Conservation (phyloP, 2,888 invertebrate genomes). For the Therioaphis trifolii region DNA sequence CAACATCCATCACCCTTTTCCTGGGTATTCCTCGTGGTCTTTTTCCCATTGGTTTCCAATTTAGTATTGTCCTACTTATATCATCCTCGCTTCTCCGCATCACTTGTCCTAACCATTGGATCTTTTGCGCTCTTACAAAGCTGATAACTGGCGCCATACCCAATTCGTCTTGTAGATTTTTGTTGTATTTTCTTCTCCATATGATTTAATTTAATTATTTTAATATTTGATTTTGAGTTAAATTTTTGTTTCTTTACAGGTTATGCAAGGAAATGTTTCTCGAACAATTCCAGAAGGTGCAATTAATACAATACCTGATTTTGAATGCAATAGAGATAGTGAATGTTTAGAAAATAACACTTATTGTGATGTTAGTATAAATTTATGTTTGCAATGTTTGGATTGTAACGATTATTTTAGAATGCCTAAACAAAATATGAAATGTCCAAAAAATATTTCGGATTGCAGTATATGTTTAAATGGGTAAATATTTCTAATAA, state of each 20-base stretch:
- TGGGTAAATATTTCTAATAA: conserved; percentile 41
- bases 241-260: conserved; percentile 2
- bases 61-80: too few relatives aligned
- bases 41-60: too few relatives aligned
- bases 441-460: conserved; percentile 43
- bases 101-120: too few relatives aligned
- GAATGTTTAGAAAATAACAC: conserved; percentile 33
- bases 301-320: neutral
- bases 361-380: conserved; percentile 48
- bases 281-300: conserved; percentile 30
- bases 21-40: too few relatives aligned
- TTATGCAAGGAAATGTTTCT: conserved; percentile 55
- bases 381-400: conserved; percentile 53
- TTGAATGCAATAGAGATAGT: conserved; percentile 41
- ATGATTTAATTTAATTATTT: too few relatives aligned
- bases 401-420: conserved; percentile 53
- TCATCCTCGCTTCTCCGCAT: too few relatives aligned
- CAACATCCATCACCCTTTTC: too few relatives aligned
- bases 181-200: too few relatives aligned
- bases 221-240: neutral
- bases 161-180: too few relatives aligned
- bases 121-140: too few relatives aligned
- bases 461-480: conserved; percentile 39
- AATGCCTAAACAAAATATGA: conserved; percentile 8
- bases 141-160: too few relatives aligned